Percentiles rank a stretch among this genome's conserved stretches.
Conservation (phyloP, 2,888 invertebrate species). For the Ichneumoninae sp. region DNA sequence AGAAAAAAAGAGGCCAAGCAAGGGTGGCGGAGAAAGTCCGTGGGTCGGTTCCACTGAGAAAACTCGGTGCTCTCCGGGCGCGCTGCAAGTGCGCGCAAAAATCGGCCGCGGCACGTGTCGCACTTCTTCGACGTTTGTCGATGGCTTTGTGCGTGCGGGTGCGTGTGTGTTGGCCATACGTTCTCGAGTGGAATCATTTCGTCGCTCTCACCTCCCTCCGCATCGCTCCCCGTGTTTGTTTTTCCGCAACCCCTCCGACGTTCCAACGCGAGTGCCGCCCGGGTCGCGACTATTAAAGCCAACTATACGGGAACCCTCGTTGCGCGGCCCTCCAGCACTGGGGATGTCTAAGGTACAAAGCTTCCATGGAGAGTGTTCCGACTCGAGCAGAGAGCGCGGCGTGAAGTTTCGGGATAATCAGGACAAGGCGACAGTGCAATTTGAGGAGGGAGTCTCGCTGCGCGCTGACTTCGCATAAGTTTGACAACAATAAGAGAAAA, state of each 20-base stretch:
- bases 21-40: slow-evolving; percentile 56
- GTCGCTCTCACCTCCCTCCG: slow-evolving; percentile 39
- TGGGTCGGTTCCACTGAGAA: slow-evolving; percentile 50
- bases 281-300: slow-evolving; percentile 76
- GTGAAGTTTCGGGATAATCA: slow-evolving; percentile 23
- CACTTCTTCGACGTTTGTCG: slow-evolving; percentile 52
- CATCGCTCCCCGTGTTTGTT: slow-evolving; percentile 74
- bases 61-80: slow-evolving; percentile 46
- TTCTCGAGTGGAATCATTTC: slow-evolving; percentile 53
- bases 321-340: neutral
- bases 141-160: slow-evolving; percentile 33
- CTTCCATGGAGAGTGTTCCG: neutral
- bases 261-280: slow-evolving; percentile 53
- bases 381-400: neutral
- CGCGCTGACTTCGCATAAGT: no score
- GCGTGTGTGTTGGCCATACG: slow-evolving; percentile 35
- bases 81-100: slow-evolving; percentile 45
- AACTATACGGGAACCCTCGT: slow-evolving; percentile 62
- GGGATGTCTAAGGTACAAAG: slow-evolving; percentile 20
- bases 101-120: slow-evolving; percentile 59
- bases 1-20: slow-evolving; percentile 64
- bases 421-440: slow-evolving; percentile 1
- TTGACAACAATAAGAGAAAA: no score
- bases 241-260: slow-evolving; percentile 67
- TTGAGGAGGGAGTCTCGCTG: neutral